Evolutionary conservation across 2,797 vertebrate genomes (phyloP).

Genomic region (Mormyrus hasselquistii): DNA sequence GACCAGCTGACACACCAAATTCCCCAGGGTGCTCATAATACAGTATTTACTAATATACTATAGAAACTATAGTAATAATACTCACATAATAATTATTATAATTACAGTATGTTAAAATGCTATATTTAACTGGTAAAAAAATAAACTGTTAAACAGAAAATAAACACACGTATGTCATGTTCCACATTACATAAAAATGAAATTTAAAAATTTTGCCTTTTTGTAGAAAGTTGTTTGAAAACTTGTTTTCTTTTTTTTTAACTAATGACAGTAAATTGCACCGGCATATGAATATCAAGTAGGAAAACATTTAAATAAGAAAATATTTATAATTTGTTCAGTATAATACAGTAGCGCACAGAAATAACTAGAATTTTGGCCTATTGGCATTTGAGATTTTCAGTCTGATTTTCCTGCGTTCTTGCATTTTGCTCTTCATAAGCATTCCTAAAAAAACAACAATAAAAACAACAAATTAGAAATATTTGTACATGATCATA

Average conservation of each 20-base stretch:
- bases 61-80: not conserved
- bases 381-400: not conserved
- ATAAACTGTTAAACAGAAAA: not conserved
- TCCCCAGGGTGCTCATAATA: not conserved
- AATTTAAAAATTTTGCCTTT: not conserved
- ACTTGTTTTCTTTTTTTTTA: not conserved
- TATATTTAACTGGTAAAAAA: not conserved
- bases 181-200: not conserved
- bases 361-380: not conserved
- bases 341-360: not conserved
- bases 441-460: conserved; percentile 24
- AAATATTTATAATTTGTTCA: not conserved
- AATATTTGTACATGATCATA: not conserved
- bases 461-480: not conserved
- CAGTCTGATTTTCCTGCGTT: conserved; percentile 1
- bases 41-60: not conserved
- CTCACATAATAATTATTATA: not conserved
- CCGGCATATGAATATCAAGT: not conserved
- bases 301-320: not conserved
- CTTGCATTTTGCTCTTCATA: not conserved
- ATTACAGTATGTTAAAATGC: not conserved
- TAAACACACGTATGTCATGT: not conserved
- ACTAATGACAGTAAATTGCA: not conserved
- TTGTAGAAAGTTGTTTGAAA: not conserved
- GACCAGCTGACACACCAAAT: not conserved